Evolutionary conservation across 2,113 vertebrate genomes (phyloP).

Genomic region (Bos taurus): DNA sequence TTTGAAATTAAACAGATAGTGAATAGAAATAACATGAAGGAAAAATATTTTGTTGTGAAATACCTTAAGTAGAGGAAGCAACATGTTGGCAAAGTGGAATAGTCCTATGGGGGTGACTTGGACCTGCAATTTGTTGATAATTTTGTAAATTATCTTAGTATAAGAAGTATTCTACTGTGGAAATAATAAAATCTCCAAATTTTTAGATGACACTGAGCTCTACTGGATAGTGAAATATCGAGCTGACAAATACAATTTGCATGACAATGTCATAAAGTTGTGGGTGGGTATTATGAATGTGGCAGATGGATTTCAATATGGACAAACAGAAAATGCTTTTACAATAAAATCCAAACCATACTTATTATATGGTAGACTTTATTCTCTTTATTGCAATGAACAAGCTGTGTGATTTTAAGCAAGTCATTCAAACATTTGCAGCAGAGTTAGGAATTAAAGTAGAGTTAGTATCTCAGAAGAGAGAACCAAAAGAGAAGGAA

Average conservation of each 20-base stretch:
- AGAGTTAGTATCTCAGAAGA: not conserved
- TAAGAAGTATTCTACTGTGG: not conserved
- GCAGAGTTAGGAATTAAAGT: not conserved
- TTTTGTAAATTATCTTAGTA: not conserved
- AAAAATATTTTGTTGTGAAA: not conserved
- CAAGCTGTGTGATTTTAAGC: not conserved
- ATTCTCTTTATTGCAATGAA: not conserved
- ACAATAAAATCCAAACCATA: not conserved
- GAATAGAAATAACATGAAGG: not conserved
- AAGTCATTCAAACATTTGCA: not conserved
- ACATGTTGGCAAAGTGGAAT: not conserved
- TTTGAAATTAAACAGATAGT: not conserved
- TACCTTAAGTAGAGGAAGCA: not conserved
- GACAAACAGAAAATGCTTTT: not conserved
- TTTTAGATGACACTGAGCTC: not conserved
- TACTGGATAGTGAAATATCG: not conserved
- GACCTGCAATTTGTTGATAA: not conserved
- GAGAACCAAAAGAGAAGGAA: not conserved
- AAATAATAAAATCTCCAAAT: not conserved
- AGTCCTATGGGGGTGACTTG: not conserved
- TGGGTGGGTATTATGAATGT: not conserved
- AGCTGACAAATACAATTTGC: not conserved
- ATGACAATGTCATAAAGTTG: not conserved
- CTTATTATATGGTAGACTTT: not conserved
- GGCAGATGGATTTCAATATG: not conserved